phyloP scores from a whole-genome alignment of 2,888 invertebrate genomes.

The Dryobotodes eremita region DNA sequence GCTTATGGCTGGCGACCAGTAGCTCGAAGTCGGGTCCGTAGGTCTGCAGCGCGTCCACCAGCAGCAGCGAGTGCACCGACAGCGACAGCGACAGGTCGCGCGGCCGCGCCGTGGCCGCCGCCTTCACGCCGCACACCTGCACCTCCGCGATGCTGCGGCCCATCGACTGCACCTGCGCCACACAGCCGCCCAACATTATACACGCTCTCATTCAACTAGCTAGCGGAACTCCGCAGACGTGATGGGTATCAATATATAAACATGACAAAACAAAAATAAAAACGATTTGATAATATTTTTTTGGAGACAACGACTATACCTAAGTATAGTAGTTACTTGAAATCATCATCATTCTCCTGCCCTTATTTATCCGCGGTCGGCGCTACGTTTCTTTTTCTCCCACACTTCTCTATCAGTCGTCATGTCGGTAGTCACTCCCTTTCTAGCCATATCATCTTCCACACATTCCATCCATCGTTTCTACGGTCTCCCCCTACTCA shows the following conservation, averaged over 20 bases:
- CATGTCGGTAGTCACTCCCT: too few species aligned
- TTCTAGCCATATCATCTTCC: too few species aligned
- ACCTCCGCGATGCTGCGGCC: slow-evolving; percentile 98
- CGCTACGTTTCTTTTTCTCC: too few species aligned
- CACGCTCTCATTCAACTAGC: not conserved
- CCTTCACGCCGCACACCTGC: slow-evolving; percentile 97
- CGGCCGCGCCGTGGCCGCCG: slow-evolving; percentile 93
- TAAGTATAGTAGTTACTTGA: too few species aligned
- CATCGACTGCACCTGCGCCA: slow-evolving; percentile 93
- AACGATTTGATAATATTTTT: not conserved
- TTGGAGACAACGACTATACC: too few species aligned
- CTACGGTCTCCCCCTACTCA: too few species aligned
- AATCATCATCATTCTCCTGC: too few species aligned
- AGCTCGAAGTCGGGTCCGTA: slow-evolving; percentile 99
- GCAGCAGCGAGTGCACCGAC: slow-evolving; percentile 97
- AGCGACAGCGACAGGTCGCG: slow-evolving; percentile 94
- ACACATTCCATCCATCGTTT: too few species aligned
- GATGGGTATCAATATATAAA: too few species aligned
- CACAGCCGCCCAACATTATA: not conserved
- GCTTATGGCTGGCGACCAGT: slow-evolving; percentile 98
- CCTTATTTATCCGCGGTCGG: too few species aligned
- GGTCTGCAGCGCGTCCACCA: slow-evolving; percentile 98
- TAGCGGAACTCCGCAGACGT: not conserved
- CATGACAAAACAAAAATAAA: not conserved
- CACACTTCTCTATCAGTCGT: too few species aligned